phyloP scores from a whole-genome alignment of 2,113 vertebrate species.

The Ammodytes dubius region DNA sequence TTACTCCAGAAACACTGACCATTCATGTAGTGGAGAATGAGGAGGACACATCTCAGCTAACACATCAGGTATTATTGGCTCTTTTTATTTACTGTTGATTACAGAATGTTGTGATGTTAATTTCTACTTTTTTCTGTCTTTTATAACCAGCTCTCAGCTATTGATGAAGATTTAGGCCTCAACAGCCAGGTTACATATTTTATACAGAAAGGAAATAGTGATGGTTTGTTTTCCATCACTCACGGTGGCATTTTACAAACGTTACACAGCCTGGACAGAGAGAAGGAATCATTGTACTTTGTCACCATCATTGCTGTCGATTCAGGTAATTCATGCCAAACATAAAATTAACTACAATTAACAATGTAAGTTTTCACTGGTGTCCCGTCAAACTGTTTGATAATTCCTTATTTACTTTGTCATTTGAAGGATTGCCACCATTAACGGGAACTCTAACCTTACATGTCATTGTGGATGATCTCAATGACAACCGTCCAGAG shows the following conservation, averaged over 20 bases:
- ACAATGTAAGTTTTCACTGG: background rate
- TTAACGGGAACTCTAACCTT: conserved; percentile 81
- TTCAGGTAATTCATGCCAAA: conserved; percentile 74
- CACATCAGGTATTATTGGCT: conserved; percentile 53
- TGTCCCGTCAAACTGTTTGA: background rate
- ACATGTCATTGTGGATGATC: conserved; percentile 80
- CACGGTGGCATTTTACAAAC: conserved; percentile 64
- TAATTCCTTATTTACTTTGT: conserved; percentile 26
- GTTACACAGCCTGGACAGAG: conserved; percentile 75
- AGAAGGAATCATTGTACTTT: conserved; percentile 62
- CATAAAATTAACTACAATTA: background rate
- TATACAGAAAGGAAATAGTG: conserved; percentile 47
- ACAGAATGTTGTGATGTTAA: background rate
- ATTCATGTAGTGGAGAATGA: conserved; percentile 68
- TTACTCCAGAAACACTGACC: conserved; percentile 62
- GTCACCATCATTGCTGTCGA: conserved; percentile 79
- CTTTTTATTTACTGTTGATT: background rate
- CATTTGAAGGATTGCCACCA: conserved; percentile 74
- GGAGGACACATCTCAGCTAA: conserved; percentile 40
- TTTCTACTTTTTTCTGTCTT: background rate
- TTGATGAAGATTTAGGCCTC: conserved; percentile 72
- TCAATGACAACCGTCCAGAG: conserved; percentile 83
- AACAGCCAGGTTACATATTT: conserved; percentile 72
- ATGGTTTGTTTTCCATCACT: conserved; percentile 62
- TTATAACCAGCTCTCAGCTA: conserved; percentile 63